Base-by-base conservation (phyloP, 2,797 vertebrate genomes). In the Channa striata region DNA sequence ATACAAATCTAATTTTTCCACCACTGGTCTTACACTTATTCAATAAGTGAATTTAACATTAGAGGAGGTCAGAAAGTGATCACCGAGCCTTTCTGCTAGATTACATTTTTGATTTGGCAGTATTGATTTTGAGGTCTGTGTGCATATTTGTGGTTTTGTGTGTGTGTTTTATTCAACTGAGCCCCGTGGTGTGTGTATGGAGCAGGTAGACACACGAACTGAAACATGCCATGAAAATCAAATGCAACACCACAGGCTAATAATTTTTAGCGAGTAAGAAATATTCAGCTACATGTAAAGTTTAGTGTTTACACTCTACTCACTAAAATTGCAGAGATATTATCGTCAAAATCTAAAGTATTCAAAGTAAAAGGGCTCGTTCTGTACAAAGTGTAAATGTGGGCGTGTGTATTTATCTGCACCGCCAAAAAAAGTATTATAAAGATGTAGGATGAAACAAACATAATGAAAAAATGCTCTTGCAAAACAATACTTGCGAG, bases 71-170 rank as follows among this genome's bases (percentile, higher is more conserved):
- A 82, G 25, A 44, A 44, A 78, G 70, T 62, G 59, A 80, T 43
- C 11, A 0, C 40, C 5, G 1, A 68, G 66, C 54, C 65, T 81
- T 68, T 84, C 85, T 74, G 75, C 57, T 51, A 70, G 68, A 87
- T 86, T 68, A 76, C 8, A 53, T 77, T 83, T 85, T 66, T 68
- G 47, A 82, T 83, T 80, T 71, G 78, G 60, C 49, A 51, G 68
- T 65, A 89, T 89, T 86, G 82, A 89, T 88, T 87, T 65, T 60
- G 51, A 46, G 33, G 42, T 66, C 57, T 49, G 9, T 64, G 34
- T 44, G 39, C 13, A 40, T 48, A 11, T 72, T 52, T 70, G 34
- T 68, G 33, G 58, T 51, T 49, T 2, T 80, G 16, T 34, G 25
- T 56, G 53, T 50, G 39, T 30, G 25, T 30, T 50, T 12, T n/a